Percentiles rank a stretch among this genome's conserved stretches.
Conservation (phyloP, 2,113 vertebrate genomes). For the Gambusia holbrooki region DNA sequence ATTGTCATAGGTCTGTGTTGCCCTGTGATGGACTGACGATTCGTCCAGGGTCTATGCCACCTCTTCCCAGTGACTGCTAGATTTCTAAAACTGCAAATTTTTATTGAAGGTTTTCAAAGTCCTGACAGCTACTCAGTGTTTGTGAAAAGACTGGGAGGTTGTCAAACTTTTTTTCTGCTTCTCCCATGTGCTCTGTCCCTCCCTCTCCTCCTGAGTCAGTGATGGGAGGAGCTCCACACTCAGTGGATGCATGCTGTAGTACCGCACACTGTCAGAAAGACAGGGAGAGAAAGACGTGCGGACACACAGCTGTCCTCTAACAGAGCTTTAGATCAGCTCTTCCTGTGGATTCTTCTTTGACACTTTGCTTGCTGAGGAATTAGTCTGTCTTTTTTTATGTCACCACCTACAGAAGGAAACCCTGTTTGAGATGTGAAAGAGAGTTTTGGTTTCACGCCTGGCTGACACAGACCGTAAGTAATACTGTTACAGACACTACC, state of each 20-base stretch:
- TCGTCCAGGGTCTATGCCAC: neutral
- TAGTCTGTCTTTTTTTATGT: conserved; percentile 19
- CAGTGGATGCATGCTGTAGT: conserved; percentile 61
- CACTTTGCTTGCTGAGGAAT: conserved; percentile 20
- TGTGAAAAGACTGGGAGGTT: neutral
- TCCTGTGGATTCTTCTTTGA: conserved; percentile 61
- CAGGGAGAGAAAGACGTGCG: conserved; percentile 43
- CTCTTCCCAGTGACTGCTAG: neutral
- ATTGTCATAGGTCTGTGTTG: too few species aligned
- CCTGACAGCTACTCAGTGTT: neutral
- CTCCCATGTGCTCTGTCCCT: conserved; percentile 1
- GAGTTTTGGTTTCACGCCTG: conserved; percentile 38
- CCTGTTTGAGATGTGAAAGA: conserved; percentile 28
- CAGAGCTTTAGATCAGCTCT: conserved; percentile 16
- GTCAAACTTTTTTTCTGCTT: neutral
- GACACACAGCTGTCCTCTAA: conserved; percentile 53
- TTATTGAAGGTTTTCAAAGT: neutral
- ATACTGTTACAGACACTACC: conserved; percentile 40
- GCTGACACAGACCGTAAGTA: conserved; percentile 64
- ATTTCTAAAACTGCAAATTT: neutral
- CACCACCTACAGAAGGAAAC: conserved; percentile 23
- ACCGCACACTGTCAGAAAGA: conserved; percentile 61
- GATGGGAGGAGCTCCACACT: conserved; percentile 64
- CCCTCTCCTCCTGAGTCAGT: conserved; percentile 26
- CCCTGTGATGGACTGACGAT: too few species aligned